phyloP scores from a whole-genome alignment of 2,888 invertebrate genomes.

The Mesorhabditis spiculigera region DNA sequence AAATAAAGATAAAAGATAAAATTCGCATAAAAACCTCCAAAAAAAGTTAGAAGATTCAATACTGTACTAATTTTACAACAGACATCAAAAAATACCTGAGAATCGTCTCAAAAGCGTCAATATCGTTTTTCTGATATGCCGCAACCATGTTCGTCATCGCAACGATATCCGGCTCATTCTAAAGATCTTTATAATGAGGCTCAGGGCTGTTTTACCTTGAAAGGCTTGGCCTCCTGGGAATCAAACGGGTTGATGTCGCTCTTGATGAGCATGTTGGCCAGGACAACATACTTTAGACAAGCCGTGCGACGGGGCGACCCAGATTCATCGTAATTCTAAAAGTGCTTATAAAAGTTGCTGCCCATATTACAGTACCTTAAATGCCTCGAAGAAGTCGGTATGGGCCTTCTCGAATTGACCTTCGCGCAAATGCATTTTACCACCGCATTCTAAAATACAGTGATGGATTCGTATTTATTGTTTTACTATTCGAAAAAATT shows the following conservation, averaged over 20 bases:
- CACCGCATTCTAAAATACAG: slow-evolving; percentile 79
- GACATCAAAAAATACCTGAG: slow-evolving; percentile 61
- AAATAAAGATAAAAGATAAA: background rate
- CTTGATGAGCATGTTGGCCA: slow-evolving; percentile 99
- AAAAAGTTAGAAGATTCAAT: background rate
- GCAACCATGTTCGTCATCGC: slow-evolving; percentile 96
- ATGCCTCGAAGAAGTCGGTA: slow-evolving; percentile 96
- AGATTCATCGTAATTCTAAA: slow-evolving; percentile 89
- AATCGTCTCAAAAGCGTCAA: slow-evolving; percentile 78
- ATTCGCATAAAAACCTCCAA: background rate
- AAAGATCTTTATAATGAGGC: background rate
- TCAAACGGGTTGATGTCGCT: slow-evolving; percentile 99
- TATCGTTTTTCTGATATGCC: slow-evolving; percentile 55
- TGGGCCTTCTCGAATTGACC: slow-evolving; percentile 98
- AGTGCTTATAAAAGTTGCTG: background rate
- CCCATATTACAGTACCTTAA: slow-evolving; percentile 26
- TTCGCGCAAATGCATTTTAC: slow-evolving; percentile 97
- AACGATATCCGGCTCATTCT: slow-evolving; percentile 93
- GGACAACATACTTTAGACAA: slow-evolving; percentile 91
- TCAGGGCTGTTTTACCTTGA: slow-evolving; percentile 67
- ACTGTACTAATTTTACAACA: background rate
- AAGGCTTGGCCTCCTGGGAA: slow-evolving; percentile 98
- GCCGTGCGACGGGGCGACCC: slow-evolving; percentile 93
- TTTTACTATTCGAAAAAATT: background rate
- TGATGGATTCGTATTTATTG: background rate